Evolutionary conservation across 2,113 vertebrate genomes (phyloP), one percentile per base, ranked within the genome.

Genomic region (Epinephelus cyanopodus): DNA sequence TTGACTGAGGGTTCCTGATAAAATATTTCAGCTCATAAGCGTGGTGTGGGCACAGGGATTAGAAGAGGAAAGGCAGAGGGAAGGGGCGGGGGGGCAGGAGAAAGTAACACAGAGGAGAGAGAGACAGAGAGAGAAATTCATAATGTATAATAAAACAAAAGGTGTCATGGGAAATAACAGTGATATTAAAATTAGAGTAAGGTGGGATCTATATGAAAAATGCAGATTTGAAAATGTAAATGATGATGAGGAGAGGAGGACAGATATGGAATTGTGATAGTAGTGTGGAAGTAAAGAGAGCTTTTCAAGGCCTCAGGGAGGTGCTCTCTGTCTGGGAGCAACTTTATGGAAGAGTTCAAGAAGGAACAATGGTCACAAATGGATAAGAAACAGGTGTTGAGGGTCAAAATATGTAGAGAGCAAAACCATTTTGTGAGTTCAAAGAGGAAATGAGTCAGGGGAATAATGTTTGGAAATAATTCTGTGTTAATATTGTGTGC

Each of bases 21-120:
- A 98, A 98, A 98, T 98, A 98, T 97, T 98, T 95, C 95, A 96
- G 96, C 96, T 97, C 97, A 98, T 98, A 98, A 98, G 96, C 95
- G 91, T 74, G 80, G 89, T 96, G 96, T 96, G 93, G 96, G 96
- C 93, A 90, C 89, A 94, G 95, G 96, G 96, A 97, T 96, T 97
- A 96, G 91, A 95, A 89, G 91, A 89, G 90, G 89, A 77, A 72
- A 80, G 82, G 82, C 87, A 61, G 71, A 89, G 77, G 47, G 82
- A 78, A 77, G 61, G 56, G 42, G 39, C 42, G 76, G 57, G 27
- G 27, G 77, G 68, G 87, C 39, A 87, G 82, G 93, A 93, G 84
- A 81, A 10, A 48, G 68, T 75, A 71, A 81, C 68, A 79, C 65
- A 57, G 77, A 81, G 60, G 75, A 83, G 66, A 86, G 73, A 73